These are phyloP conservation scores for Choreutis nemorana DNA, from an alignment of 2,888 invertebrate genomes.

Conservation along the genomic window DNA sequence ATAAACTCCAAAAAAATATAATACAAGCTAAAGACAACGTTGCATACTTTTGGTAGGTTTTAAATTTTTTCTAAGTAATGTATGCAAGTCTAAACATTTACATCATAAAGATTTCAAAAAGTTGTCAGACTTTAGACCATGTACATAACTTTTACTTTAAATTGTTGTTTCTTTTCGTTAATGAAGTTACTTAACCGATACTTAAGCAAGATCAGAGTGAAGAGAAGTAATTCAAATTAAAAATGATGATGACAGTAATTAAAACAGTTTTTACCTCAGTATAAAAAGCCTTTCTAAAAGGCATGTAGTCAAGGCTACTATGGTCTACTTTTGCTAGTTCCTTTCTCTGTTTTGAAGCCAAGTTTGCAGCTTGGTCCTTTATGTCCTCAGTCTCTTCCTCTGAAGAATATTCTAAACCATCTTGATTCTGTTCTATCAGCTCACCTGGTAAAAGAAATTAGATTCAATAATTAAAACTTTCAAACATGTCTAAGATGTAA, in stretches of 20 bases:
- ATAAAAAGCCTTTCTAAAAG: slow-evolving; percentile 96
- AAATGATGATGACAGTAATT: no score
- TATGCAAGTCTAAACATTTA: no score
- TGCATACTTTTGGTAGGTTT: no score
- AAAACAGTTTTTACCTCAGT: slow-evolving; percentile 90
- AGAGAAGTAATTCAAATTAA: no score
- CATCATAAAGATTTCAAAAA: no score
- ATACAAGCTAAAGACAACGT: not conserved
- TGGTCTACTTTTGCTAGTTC: slow-evolving; percentile 95
- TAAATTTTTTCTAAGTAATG: no score
- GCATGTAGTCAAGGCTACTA: slow-evolving; percentile 82
- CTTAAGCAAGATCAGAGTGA: no score
- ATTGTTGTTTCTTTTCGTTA: no score
- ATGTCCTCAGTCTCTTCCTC: slow-evolving; percentile 97
- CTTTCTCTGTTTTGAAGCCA: slow-evolving; percentile 90
- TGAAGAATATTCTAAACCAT: slow-evolving; percentile 96
- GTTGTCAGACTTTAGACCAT: no score
- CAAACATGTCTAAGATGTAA: not conserved
- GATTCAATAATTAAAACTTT: not conserved
- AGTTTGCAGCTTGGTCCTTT: slow-evolving; percentile 87
- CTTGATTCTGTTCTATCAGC: slow-evolving; percentile 98
- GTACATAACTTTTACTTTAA: no score
- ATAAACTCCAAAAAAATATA: not conserved
- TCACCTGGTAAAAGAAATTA: slow-evolving; percentile 71
- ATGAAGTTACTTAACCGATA: no score